Percentiles rank a stretch among this genome's conserved stretches.
phyloP scores from a whole-genome alignment of 2,888 invertebrate genomes.

The Oxystoma pomonae region DNA sequence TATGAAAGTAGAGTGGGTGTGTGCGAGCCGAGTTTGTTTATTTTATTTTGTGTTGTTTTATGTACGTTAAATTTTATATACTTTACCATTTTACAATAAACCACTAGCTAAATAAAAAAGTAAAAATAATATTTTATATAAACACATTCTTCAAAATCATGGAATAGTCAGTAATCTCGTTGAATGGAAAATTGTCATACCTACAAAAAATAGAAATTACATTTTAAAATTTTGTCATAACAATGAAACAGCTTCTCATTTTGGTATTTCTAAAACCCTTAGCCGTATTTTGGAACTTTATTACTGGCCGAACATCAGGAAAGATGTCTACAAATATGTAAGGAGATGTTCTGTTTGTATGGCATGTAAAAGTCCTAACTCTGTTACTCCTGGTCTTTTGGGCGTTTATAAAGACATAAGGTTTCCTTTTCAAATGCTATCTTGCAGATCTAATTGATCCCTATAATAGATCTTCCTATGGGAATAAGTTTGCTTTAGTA shows the following conservation, averaged over 20 bases:
- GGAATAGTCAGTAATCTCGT: conserved; percentile 10
- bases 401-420: conserved; percentile 15
- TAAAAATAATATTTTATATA: conserved; percentile 20
- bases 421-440: conserved; percentile 20
- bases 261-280: conserved; percentile 27
- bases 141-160: conserved; percentile 17
- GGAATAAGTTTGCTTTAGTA: conserved; percentile 5
- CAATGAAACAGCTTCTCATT: conserved; percentile 18
- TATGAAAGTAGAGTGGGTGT: too few species aligned
- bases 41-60: too few species aligned
- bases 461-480: conserved; percentile 18
- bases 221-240: conserved; percentile 22
- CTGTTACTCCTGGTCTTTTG: conserved; percentile 21
- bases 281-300: conserved; percentile 22
- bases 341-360: conserved; percentile 19
- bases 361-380: conserved; percentile 18
- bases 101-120: conserved; percentile 12
- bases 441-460: conserved; percentile 24
- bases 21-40: too few species aligned
- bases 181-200: conserved; percentile 29
- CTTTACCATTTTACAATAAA: too few species aligned
- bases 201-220: conserved; percentile 15
- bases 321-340: conserved; percentile 17
- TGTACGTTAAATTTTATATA: too few species aligned
- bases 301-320: conserved; percentile 20